Conservation (phyloP, 2,797 vertebrate species). For the Takifugu rubripes region DNA sequence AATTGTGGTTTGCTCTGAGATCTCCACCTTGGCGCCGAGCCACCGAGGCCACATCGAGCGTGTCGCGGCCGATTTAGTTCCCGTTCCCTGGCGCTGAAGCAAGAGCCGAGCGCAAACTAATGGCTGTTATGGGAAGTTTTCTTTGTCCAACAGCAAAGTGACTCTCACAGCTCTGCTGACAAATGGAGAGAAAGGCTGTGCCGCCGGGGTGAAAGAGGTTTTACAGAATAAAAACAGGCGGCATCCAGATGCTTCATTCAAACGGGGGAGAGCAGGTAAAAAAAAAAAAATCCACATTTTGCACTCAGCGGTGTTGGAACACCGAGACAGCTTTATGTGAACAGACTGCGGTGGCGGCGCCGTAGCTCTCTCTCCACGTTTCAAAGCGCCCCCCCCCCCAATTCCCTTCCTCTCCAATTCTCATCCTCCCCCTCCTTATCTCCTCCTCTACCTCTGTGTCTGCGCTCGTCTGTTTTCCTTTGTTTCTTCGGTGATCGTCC, state of each 20-base stretch:
- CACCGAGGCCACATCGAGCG: constrained; percentile 1
- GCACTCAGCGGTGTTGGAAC: constrained; percentile 35
- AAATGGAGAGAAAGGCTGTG: constrained; percentile 1
- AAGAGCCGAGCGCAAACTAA: constrained; percentile 46
- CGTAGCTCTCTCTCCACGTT: constrained; percentile 36
- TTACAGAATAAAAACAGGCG: constrained; percentile 34
- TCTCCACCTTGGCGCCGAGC: background rate
- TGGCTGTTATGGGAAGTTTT: constrained; percentile 38
- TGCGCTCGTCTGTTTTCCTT: constrained; percentile 47
- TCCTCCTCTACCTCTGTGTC: constrained; percentile 34
- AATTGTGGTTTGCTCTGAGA: constrained; percentile 8
- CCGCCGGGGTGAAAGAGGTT: constrained; percentile 18
- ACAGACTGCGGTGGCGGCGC: constrained; percentile 29
- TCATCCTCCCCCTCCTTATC: constrained; percentile 34
- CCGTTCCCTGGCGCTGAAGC: constrained; percentile 35
- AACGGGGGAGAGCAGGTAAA: constrained; percentile 21
- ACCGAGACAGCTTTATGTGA: constrained; percentile 43
- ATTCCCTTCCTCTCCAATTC: constrained; percentile 26
- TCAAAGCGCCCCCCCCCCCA: constrained; percentile 35
- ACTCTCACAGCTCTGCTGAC: constrained; percentile 22
- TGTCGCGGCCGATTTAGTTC: constrained; percentile 40
- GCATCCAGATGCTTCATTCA: constrained; percentile 29
- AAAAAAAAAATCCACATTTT: constrained; percentile 19
- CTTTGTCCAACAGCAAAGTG: constrained; percentile 30
- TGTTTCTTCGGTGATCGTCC: constrained; percentile 42